phyloP scores from a whole-genome alignment of 2,113 vertebrate genomes.

The Pteronura brasiliensis region DNA sequence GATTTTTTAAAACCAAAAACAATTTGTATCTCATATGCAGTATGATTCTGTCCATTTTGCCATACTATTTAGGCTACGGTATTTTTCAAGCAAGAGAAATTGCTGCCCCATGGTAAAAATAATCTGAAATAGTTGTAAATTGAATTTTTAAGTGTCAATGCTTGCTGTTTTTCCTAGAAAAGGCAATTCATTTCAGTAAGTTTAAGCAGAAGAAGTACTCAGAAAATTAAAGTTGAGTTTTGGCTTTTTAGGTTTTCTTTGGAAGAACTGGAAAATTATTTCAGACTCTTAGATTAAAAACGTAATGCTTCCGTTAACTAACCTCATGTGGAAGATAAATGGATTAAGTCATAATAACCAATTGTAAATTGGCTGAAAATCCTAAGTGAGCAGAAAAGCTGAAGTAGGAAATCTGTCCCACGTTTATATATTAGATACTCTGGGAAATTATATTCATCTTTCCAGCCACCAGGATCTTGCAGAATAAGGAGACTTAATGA shows the following conservation, averaged over 20 bases:
- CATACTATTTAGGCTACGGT: background rate
- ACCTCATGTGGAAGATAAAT: background rate
- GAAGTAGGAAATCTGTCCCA: background rate
- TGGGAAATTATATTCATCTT: background rate
- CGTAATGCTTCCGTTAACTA: background rate
- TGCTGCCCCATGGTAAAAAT: background rate
- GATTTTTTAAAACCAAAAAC: background rate
- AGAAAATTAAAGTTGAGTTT: slow-evolving; percentile 43
- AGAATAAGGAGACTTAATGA: slow-evolving; percentile 20
- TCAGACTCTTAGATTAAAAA: slow-evolving; percentile 3
- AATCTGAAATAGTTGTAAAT: slow-evolving; percentile 12
- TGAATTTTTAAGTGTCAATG: background rate
- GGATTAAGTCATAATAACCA: background rate
- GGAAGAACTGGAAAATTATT: background rate
- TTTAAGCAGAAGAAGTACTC: background rate
- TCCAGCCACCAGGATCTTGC: background rate
- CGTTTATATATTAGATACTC: background rate
- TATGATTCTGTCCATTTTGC: background rate
- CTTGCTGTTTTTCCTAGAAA: background rate
- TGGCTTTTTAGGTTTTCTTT: background rate
- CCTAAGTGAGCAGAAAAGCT: background rate
- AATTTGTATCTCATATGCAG: background rate
- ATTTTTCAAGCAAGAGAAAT: slow-evolving; percentile 1
- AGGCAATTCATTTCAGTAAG: background rate
- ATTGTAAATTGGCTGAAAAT: background rate